phyloP scores from a whole-genome alignment of 2,113 vertebrate genomes.

The Poicephalus gulielmi region DNA sequence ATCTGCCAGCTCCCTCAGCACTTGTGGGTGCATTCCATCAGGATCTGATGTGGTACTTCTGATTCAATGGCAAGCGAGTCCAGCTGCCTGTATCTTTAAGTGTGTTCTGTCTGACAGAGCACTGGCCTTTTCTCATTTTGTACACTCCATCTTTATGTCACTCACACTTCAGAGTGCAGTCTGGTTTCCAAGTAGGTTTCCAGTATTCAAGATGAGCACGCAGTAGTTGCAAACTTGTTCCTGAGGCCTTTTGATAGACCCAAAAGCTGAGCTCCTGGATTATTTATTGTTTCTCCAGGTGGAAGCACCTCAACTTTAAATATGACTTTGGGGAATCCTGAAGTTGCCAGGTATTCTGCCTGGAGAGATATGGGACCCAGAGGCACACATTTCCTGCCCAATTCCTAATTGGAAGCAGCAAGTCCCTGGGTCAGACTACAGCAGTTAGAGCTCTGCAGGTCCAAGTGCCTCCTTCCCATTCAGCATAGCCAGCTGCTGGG shows the following conservation, averaged over 20 bases:
- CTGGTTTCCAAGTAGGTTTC: background rate
- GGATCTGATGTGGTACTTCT: background rate
- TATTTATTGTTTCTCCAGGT: background rate
- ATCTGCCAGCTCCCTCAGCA: background rate
- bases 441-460: background rate
- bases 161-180: background rate
- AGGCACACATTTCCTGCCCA: background rate
- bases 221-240: background rate
- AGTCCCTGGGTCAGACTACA: background rate
- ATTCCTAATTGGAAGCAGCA: background rate
- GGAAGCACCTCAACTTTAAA: background rate
- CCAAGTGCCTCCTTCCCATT: background rate
- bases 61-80: background rate
- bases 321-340: background rate
- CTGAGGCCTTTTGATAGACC: background rate
- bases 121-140: slow-evolving; percentile 7
- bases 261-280: background rate
- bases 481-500: background rate
- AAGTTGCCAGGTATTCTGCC: background rate
- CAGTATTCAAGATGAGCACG: background rate
- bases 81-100: background rate
- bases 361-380: background rate
- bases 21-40: background rate
- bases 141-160: background rate
- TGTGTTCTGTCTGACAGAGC: background rate